Base-by-base conservation (phyloP, 1,140 invertebrate genomes). In the Nephotettix cincticeps region DNA sequence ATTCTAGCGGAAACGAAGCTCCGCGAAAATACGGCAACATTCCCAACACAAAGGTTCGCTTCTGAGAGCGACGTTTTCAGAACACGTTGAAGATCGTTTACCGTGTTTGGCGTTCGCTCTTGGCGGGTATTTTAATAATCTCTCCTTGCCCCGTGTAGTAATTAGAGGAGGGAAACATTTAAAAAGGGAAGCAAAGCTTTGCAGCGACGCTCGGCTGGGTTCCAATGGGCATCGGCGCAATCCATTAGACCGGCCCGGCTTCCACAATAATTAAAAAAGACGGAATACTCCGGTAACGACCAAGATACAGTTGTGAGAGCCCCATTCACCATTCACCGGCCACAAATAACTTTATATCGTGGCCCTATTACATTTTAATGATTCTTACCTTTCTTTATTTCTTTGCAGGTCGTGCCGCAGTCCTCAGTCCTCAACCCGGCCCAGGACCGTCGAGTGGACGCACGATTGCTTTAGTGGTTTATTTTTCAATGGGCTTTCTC, bases 251-350 rank as follows among this genome's bases (percentile, higher is more conserved):
- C 47, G 47, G 47, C 14, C 47, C 19, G 14, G 14, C 21, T 51
- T 51, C 47, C 47, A 51, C 47, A 51, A 51, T 51, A 51, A 51
- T 51, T 51, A 51, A 51, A 51, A 51, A 51, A 51, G 47, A 51
- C 21, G 47, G 47, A 51, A 51, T 51, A 51, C 47, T 51, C 19
- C 21, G 47, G 6, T 51, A 21, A 17, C 47, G 21, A 19, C 21
- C 14, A n/a, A 51, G 47, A 51, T 51, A 51, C 47, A 51, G 47
- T 51, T 51, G 47, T 51, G n/a, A 51, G 47, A 51, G 47, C 21
- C 4, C 3, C 3, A n/a, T 11, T 4, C 19, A 21, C 21, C 21
- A 19, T 21, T 51, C 14, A 51, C 14, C 47, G 6, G 47, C 47
- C 6, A 51, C 47, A 51, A 51, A 51, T 51, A 51, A 51, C 47